Evolutionary conservation across 2,888 invertebrate species (phyloP), one percentile per base, ranked within the genome.

Genomic region (Serripes groenlandicus): DNA sequence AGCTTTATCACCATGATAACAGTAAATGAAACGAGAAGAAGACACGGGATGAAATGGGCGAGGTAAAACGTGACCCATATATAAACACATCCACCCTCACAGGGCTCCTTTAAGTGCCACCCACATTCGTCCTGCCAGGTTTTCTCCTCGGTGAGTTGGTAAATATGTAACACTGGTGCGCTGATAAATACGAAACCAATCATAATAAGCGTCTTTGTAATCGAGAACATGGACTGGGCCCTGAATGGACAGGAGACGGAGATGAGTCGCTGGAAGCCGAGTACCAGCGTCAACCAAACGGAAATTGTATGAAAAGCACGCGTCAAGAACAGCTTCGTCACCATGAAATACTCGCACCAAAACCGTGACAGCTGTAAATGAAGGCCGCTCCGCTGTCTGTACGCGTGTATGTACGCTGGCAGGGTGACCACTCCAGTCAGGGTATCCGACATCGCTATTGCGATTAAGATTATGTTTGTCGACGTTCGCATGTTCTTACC

Each of bases 181-280:
- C 30, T 71, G 7, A 73, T 30, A 3, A 72, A 60, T 0, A 86
- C 81, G 1, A 76, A 42, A 15, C 76, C 34, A 0, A 81, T 60
- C 42, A 72, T 62, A 0, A 72, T 34, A 15, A 68, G 15, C 0
- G 73, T 81, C n/a, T 58, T 75, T 0, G 42, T 75, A 18, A 71
- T 72, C 0, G 81, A 76, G n/a, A 81, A 81, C 72, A 75, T 42
- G 3, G 62, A 21, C 60, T 81, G 75, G 21, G 71, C 76, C 26
- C 64, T 52, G 35, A 81, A 81, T 11, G 81, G 88, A 37, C 66
- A 79, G 3, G 82, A 77, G 0, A 88, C 84, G 9, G 80, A 80
- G 5, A 88, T 58, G 23, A 75, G 82, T 2, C 88, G 73, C 37
- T 88, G 88, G 23, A 88, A 70, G 0, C 83, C 88, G 0, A 88